Evolutionary conservation across 2,888 invertebrate species (phyloP).

Genomic region (Patella pellucida): DNA sequence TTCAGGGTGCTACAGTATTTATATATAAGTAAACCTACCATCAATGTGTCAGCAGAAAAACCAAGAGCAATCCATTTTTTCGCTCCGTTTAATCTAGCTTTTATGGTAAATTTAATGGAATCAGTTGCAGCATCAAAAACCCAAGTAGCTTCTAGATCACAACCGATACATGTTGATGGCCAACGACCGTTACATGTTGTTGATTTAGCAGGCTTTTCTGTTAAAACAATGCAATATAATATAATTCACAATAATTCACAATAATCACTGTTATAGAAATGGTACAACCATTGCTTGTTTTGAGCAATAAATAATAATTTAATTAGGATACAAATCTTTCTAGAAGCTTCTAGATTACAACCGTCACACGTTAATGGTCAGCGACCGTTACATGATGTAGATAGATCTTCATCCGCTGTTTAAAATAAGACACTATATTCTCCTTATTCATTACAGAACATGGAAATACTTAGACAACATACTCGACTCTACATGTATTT

Average conservation of each 20-base stretch:
- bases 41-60: slow-evolving; percentile 36
- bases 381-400: no score
- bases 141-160: slow-evolving; percentile 41
- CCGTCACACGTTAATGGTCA: slow-evolving; percentile 11
- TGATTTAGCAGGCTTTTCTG: slow-evolving; percentile 17
- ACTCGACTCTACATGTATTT: no score
- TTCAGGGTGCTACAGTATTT: no score
- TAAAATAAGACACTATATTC: no score
- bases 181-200: slow-evolving; percentile 23
- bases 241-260: no score
- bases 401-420: no score
- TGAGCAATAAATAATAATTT: no score
- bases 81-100: slow-evolving; percentile 31
- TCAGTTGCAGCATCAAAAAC: slow-evolving; percentile 29
- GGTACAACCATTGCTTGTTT: no score
- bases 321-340: no score
- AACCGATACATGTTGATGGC: slow-evolving; percentile 15
- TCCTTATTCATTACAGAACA: no score
- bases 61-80: slow-evolving; percentile 49
- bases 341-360: slow-evolving; percentile 31
- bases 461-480: no score
- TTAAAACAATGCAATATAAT: slow-evolving; percentile 12
- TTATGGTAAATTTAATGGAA: slow-evolving; percentile 39
- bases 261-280: no score
- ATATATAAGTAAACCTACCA: slow-evolving; percentile 33